Percentiles rank a stretch among this genome's conserved stretches.
Evolutionary conservation across 1,140 invertebrate species (phyloP).

Genomic region (Drosophila yakuba): DNA sequence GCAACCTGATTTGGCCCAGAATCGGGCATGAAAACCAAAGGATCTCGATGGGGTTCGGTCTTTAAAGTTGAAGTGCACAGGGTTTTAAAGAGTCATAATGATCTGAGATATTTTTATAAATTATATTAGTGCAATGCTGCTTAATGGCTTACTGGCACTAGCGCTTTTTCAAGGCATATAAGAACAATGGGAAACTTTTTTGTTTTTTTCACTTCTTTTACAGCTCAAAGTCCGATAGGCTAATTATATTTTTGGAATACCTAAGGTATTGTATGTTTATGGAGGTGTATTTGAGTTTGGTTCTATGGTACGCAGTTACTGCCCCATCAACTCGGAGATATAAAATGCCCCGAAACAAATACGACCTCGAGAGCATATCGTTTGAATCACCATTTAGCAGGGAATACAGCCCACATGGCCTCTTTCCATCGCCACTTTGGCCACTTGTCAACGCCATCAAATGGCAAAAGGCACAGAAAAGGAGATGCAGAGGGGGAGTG

Average conservation of each 20-base stretch:
- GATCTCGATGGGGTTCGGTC: neutral
- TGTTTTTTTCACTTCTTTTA: neutral
- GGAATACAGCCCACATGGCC: constrained; percentile 1
- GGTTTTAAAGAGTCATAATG: neutral
- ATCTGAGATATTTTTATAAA: neutral
- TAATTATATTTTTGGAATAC: constrained; percentile 13
- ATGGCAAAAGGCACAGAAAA: constrained; percentile 38
- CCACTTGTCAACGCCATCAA: constrained; percentile 55
- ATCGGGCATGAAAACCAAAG: neutral
- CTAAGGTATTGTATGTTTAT: too few relatives aligned
- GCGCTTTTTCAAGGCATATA: constrained; percentile 17
- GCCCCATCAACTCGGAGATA: constrained; percentile 24
- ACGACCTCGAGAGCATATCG: constrained; percentile 4
- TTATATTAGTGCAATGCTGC: neutral
- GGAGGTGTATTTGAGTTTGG: too few relatives aligned
- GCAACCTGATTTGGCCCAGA: constrained; percentile 31
- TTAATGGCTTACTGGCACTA: neutral
- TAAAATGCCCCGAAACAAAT: neutral
- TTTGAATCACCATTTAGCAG: constrained; percentile 16
- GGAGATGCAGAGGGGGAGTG: constrained; percentile 21
- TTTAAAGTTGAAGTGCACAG: neutral
- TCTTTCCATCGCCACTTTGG: neutral
- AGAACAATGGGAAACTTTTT: constrained; percentile 5
- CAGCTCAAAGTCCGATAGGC: neutral
- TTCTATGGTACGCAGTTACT: neutral